phyloP scores from a whole-genome alignment of 2,797 vertebrate species.

The Tapera naevia region DNA sequence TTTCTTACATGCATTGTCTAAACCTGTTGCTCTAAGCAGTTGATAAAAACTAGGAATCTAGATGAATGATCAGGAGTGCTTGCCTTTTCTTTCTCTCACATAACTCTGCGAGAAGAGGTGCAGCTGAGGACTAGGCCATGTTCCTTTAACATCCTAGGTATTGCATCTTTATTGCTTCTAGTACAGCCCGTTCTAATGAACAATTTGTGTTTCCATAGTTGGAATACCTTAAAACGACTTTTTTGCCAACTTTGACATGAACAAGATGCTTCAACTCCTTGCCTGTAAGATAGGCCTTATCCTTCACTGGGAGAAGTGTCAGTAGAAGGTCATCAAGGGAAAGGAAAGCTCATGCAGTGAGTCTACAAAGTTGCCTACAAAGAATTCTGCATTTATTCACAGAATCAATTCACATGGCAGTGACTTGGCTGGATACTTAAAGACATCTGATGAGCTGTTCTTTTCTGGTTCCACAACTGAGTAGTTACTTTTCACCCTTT shows the following conservation, averaged over 20 bases:
- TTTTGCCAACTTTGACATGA: background rate
- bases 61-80: background rate
- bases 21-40: background rate
- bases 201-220: background rate
- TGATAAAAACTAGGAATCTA: background rate
- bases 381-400: background rate
- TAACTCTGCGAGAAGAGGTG: background rate
- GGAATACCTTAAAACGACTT: background rate
- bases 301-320: background rate
- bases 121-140: background rate
- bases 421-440: background rate
- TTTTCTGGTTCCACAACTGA: background rate
- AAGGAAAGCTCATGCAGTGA: background rate
- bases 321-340: background rate
- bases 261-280: background rate
- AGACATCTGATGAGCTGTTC: background rate
- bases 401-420: background rate
- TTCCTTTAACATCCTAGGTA: background rate
- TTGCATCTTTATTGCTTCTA: background rate
- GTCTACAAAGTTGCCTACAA: background rate
- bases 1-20: background rate
- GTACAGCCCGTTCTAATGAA: background rate
- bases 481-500: background rate
- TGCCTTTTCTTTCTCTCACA: background rate
- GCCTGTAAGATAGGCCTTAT: background rate